Conservation (phyloP, 2,797 vertebrate species). For the Xiphorhynchus erythropygius region DNA sequence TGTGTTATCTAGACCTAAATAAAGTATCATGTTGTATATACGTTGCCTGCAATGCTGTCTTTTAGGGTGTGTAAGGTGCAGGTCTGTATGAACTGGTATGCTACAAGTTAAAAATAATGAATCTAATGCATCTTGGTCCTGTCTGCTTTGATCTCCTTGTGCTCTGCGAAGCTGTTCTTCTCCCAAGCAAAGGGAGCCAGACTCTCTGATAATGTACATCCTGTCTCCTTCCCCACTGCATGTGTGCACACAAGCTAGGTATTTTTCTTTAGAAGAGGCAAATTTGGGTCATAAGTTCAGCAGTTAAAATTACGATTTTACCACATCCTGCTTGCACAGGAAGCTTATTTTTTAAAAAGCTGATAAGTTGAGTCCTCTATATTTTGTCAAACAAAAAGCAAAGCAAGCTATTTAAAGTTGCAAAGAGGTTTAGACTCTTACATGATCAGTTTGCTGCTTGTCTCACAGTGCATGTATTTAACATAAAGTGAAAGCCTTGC, state of each 20-base stretch:
- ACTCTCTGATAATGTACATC: neutral
- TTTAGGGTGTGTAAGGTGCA: neutral
- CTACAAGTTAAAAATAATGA: neutral
- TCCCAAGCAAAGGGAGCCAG: neutral
- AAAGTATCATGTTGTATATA: accelerated
- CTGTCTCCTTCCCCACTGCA: neutral
- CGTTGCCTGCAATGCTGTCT: neutral
- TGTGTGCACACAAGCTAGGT: neutral
- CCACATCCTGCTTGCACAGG: slow-evolving; percentile 18
- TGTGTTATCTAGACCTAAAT: neutral
- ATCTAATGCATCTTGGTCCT: neutral
- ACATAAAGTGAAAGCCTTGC: neutral
- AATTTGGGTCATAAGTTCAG: neutral
- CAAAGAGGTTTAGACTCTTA: neutral
- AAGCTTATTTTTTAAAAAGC: neutral
- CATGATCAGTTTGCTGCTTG: neutral
- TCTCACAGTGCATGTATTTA: neutral
- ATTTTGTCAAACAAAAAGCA: slow-evolving; percentile 13
- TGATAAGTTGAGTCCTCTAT: neutral
- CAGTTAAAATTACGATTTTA: slow-evolving; percentile 5
- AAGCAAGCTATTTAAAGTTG: neutral
- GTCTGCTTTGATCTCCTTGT: neutral
- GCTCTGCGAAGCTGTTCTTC: neutral
- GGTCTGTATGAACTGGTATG: neutral
- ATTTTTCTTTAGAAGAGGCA: slow-evolving; percentile 5